Percentiles rank a stretch among this genome's conserved stretches.
phyloP scores from a whole-genome alignment of 2,797 vertebrate genomes.

The Enteromius anoplus region DNA sequence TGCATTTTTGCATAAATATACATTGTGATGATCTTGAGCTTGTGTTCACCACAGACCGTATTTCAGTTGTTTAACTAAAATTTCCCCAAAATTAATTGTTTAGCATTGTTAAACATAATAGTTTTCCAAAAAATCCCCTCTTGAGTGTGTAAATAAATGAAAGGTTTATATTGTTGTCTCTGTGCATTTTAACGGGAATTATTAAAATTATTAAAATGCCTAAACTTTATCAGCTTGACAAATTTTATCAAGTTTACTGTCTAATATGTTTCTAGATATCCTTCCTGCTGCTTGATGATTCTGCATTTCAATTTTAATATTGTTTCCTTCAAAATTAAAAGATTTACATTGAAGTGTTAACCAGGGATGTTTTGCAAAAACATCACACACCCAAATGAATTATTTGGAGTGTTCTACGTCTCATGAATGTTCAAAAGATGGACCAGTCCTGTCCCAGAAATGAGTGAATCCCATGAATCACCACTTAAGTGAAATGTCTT shows the following conservation, averaged over 20 bases:
- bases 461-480: conserved; percentile 55
- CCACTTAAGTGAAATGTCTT: conserved; percentile 76
- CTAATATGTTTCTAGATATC: background rate
- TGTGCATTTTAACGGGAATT: background rate
- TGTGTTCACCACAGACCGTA: too few relatives aligned
- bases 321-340: conserved; percentile 73
- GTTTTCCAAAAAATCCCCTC: background rate
- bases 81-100: background rate
- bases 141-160: background rate
- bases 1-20: background rate
- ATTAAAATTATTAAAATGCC: background rate
- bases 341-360: background rate
- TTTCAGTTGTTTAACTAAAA: background rate
- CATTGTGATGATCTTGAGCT: background rate
- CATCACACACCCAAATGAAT: background rate
- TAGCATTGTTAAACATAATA: background rate
- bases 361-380: conserved; percentile 3
- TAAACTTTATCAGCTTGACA: background rate
- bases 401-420: conserved; percentile 25
- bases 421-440: conserved; percentile 56
- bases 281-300: conserved; percentile 56
- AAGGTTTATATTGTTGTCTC: background rate
- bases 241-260: too few relatives aligned
- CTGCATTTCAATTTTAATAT: conserved; percentile 67
- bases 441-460: conserved; percentile 46